Evolutionary conservation across 2,888 invertebrate species (phyloP), one percentile per base, ranked within the genome.

Genomic region (Perithous albicinctus): DNA sequence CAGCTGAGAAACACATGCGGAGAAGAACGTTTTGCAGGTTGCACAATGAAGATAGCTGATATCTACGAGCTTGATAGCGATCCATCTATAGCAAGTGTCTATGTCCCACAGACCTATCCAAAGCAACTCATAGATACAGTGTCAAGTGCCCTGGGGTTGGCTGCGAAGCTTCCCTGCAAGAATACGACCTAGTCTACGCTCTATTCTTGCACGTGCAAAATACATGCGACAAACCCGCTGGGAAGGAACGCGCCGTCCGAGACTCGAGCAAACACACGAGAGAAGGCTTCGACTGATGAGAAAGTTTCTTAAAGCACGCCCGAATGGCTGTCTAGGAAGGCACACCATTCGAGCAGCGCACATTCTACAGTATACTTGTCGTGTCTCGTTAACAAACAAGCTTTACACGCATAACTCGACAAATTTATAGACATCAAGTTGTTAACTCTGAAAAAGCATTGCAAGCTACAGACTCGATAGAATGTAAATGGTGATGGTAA

Each of bases 191-290:
- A n/a, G n/a, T n/a, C n/a, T n/a, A n/a, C n/a, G 54, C 41, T 70
- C 63, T 46, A 56, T 64, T 59, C 70, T 59, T 56, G 46, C 56
- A 63, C 56, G 70, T 76, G 38, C 41, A 70, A 70, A 70, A 80
- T 76, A 75, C 64, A 80, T 59, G 41, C 73, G 61, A 35, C 61
- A 23, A 80, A n/a, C 70, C 70, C 54, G 64, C 69, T 72, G 76
- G 64, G 64, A 66, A 56, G 29, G 15, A 41, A 59, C 64, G 43
- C 10, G 54, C 46, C 41, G 67, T 38, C 63, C 56, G 54, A 46
- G 69, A 69, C 59, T 29, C 69, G 75, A 63, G 70, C 59, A 70
- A 70, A 76, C 80, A 76, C 35, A n/a, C n/a, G n/a, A n/a, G n/a
- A n/a, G 48, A 32, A 75, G 54, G 15, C 46, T 51, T 35, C 43